Evolutionary conservation across 2,113 vertebrate species (phyloP).

Genomic region (Marmota monax): DNA sequence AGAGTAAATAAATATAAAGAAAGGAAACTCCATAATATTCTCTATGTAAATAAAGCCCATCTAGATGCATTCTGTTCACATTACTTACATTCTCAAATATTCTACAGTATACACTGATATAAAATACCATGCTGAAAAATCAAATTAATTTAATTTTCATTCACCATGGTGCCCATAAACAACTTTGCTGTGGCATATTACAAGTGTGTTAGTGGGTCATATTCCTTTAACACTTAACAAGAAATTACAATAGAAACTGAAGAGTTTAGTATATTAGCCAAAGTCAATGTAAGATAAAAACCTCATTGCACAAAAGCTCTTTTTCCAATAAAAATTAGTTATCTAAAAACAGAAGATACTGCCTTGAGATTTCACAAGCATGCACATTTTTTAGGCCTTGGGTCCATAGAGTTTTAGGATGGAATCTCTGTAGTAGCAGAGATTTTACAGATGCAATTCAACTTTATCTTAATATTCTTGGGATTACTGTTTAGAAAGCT

Average conservation of each 20-base stretch:
- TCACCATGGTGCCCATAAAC: background rate
- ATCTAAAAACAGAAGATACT: background rate
- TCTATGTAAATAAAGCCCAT: too few relatives aligned
- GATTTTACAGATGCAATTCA: background rate
- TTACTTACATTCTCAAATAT: background rate
- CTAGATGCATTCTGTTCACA: too few relatives aligned
- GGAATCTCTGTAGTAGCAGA: too few relatives aligned
- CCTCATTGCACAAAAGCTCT: background rate
- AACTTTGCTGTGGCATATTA: background rate
- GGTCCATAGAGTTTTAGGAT: too few relatives aligned
- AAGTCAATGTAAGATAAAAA: background rate
- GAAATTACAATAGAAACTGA: background rate
- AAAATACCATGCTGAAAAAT: background rate
- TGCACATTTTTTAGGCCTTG: background rate
- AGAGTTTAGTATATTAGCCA: background rate
- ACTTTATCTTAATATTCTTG: background rate
- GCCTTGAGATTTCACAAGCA: background rate
- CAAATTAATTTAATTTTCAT: background rate
- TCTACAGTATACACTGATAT: background rate
- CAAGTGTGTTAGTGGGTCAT: background rate
- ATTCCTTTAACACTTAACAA: background rate
- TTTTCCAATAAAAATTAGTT: background rate
- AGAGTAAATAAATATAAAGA: too few relatives aligned
- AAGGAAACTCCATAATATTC: too few relatives aligned
- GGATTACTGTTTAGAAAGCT: background rate